Evolutionary conservation across 2,113 vertebrate species (phyloP).

Genomic region (Myocastor coypus): DNA sequence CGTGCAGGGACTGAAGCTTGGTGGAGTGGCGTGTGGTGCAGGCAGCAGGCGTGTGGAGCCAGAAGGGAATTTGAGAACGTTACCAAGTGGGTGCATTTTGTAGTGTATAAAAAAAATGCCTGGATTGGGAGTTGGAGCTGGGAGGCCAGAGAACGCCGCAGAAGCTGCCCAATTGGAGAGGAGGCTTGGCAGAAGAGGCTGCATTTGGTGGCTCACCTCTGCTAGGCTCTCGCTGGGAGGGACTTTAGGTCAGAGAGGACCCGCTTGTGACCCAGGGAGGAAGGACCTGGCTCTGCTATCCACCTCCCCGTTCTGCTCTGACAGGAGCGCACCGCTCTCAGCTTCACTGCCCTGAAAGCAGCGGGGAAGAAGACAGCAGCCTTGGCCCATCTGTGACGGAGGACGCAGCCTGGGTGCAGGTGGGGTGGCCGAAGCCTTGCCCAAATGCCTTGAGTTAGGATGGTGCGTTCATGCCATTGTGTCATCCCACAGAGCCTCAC

Average conservation of each 20-base stretch:
- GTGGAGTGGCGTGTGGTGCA: background rate
- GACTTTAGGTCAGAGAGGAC: too few relatives aligned
- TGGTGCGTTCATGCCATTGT: fast-evolving
- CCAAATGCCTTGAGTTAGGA: background rate
- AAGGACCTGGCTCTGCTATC: fast-evolving
- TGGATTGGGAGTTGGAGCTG: background rate
- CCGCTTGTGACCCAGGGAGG: fast-evolving
- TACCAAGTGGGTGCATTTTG: fast-evolving
- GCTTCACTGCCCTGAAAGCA: too few relatives aligned
- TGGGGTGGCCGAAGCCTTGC: background rate
- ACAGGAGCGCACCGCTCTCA: background rate
- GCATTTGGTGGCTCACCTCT: background rate
- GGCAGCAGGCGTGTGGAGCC: background rate
- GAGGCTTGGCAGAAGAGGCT: background rate
- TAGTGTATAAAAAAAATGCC: background rate
- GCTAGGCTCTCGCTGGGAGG: background rate
- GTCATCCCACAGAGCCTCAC: fast-evolving
- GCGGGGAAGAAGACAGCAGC: too few relatives aligned
- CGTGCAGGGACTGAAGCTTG: fast-evolving
- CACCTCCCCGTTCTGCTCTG: fast-evolving
- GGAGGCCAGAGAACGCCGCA: background rate
- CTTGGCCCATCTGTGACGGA: fast-evolving
- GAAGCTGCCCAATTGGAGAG: background rate
- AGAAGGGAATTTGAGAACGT: background rate
- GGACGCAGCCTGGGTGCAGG: fast-evolving